phyloP scores from a whole-genome alignment of 2,797 vertebrate species.

The Spheniscus humboldti region DNA sequence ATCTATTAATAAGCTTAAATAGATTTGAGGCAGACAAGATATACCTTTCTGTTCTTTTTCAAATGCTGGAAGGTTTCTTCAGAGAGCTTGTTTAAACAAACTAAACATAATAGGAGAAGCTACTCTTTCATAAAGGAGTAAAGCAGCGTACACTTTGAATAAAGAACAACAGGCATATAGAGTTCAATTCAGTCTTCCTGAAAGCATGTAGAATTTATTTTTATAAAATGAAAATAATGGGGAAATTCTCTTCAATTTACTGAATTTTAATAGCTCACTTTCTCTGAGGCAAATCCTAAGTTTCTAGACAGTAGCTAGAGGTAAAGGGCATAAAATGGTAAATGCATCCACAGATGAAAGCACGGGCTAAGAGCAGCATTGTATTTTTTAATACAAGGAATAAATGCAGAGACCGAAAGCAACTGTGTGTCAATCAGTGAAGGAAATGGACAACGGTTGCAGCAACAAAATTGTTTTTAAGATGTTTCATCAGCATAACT shows the following conservation, averaged over 20 bases:
- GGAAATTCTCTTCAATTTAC: neutral
- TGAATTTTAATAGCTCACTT: neutral
- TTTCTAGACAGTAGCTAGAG: neutral
- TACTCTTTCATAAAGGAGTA: neutral
- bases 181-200: neutral
- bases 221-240: neutral
- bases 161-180: neutral
- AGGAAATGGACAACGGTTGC: neutral
- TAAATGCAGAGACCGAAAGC: neutral
- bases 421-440: neutral
- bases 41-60: neutral
- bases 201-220: neutral
- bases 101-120: neutral
- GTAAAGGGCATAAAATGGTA: neutral
- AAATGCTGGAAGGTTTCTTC: neutral
- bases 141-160: neutral
- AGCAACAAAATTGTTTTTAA: constrained; percentile 28
- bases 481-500: constrained; percentile 29
- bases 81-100: neutral
- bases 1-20: neutral
- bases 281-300: neutral
- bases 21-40: neutral
- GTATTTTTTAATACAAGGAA: neutral
- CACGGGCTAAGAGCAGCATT: constrained; percentile 26
- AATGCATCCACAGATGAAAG: neutral